phyloP scores from a whole-genome alignment of 2,113 vertebrate species.

The Boulengeromyrus knoepffleri region DNA sequence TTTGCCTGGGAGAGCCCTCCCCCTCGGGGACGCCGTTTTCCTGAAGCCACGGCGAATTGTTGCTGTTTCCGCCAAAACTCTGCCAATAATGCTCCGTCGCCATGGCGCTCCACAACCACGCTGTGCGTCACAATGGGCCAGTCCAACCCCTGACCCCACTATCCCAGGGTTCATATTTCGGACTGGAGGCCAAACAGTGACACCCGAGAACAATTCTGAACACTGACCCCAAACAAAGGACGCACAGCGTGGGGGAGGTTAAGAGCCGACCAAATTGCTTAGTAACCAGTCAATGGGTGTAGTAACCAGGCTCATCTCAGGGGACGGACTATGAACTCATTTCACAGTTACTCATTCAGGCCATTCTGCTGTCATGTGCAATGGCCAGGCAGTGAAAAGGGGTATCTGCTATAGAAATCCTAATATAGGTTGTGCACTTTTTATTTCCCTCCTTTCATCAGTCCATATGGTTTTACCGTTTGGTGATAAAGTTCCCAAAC shows the following conservation, averaged over 20 bases:
- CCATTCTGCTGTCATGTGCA: not conserved
- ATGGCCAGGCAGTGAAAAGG: not conserved
- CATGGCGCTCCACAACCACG: conserved; percentile 31
- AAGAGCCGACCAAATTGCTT: not conserved
- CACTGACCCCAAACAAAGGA: conserved; percentile 13
- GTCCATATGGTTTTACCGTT: not conserved
- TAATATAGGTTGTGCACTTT: not conserved
- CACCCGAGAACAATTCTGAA: conserved; percentile 34
- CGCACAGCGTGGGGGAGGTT: not conserved
- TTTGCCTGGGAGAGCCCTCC: too few species aligned
- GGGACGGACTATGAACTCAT: not conserved
- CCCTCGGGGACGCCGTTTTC: not conserved
- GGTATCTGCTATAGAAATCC: not conserved
- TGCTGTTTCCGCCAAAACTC: not conserved
- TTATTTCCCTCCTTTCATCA: not conserved
- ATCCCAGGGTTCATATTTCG: conserved; percentile 53
- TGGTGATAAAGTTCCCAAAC: not conserved
- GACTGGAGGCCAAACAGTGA: conserved; percentile 37
- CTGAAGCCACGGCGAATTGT: conserved; percentile 21
- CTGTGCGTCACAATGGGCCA: conserved; percentile 47
- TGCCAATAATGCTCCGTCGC: not conserved
- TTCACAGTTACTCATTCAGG: not conserved
- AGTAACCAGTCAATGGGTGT: conserved; percentile 11
- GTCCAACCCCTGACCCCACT: conserved; percentile 49
- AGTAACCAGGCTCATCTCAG: not conserved